Conservation (phyloP, 2,113 vertebrate species). For the Rhodinocichla rosea region DNA sequence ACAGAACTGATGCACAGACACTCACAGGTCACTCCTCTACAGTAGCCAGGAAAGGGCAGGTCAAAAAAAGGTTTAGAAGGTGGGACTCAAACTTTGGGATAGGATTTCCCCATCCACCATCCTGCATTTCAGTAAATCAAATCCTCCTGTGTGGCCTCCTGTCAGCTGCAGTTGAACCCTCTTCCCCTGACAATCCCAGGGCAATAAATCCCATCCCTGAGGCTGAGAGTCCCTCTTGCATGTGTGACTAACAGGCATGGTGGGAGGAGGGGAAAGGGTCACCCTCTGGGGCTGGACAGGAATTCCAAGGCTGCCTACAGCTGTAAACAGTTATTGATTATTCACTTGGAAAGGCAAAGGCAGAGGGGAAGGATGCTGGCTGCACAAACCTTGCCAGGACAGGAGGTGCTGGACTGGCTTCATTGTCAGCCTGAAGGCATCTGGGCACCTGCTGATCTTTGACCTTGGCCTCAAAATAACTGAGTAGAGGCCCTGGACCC, state of each 20-base stretch:
- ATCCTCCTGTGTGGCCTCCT: background rate
- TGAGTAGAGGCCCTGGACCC: background rate
- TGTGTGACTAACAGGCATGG: background rate
- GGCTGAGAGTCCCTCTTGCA: background rate
- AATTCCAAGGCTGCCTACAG: slow-evolving; percentile 28
- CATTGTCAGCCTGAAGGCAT: background rate
- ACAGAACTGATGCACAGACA: background rate
- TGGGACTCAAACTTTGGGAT: background rate
- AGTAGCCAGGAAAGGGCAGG: background rate
- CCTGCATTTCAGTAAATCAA: background rate
- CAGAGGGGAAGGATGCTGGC: background rate
- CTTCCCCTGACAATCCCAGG: background rate
- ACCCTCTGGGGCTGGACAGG: background rate
- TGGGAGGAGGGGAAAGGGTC: background rate
- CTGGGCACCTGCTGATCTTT: background rate
- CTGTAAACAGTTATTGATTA: slow-evolving; percentile 27
- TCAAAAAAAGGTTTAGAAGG: background rate
- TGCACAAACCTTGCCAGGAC: background rate
- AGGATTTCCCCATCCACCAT: background rate
- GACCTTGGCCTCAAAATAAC: background rate
- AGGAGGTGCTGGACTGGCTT: background rate
- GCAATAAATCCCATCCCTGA: background rate
- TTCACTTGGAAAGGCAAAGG: slow-evolving; percentile 26
- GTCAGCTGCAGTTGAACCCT: background rate
- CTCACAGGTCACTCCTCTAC: background rate